Evolutionary conservation across 1,140 invertebrate species (phyloP).

Genomic region (Conopomorpha cramerella): DNA sequence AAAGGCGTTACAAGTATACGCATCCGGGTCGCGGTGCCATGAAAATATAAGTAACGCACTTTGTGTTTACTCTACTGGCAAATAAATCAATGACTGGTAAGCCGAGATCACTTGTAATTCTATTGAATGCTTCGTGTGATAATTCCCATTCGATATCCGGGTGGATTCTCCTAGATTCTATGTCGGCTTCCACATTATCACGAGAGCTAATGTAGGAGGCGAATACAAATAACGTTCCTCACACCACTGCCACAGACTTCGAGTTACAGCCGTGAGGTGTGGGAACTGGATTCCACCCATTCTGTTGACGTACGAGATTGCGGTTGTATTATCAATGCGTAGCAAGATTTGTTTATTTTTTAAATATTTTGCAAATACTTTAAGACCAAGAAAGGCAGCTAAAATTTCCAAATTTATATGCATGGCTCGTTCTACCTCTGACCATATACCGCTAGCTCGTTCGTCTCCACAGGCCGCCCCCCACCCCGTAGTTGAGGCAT

Average conservation of each 20-base stretch:
- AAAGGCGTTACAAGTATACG: slow-evolving; percentile 4
- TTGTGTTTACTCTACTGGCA: slow-evolving; percentile 10
- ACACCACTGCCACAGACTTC: slow-evolving; percentile 13
- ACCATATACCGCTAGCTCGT: slow-evolving; percentile 14
- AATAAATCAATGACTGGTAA: slow-evolving; percentile 11
- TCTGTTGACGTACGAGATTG: slow-evolving; percentile 2
- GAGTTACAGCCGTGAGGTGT: slow-evolving; percentile 2
- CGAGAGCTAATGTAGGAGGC: slow-evolving; percentile 9
- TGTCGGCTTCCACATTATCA: slow-evolving; percentile 10
- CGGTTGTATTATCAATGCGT: slow-evolving; percentile 7
- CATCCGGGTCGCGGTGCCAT: slow-evolving; percentile 12
- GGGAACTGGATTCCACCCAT: slow-evolving; percentile 3
- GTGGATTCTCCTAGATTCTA: slow-evolving; percentile 8
- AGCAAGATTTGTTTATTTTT: slow-evolving; percentile 7
- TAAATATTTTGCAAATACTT: slow-evolving; percentile 1
- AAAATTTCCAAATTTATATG: not conserved
- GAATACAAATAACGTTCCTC: slow-evolving; percentile 6
- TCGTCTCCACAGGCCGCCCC: slow-evolving; percentile 10
- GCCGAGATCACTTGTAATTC: slow-evolving; percentile 4
- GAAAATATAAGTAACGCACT: slow-evolving; percentile 10
- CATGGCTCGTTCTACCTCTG: too few relatives aligned
- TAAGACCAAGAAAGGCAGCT: slow-evolving; percentile 4
- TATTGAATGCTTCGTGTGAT: slow-evolving; percentile 5
- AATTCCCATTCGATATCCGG: slow-evolving; percentile 11
- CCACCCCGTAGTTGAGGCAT: slow-evolving; percentile 25